Evolutionary conservation across 2,888 invertebrate species (phyloP), one percentile per base, ranked within the genome.

Genomic region (Phasia obesa): DNA sequence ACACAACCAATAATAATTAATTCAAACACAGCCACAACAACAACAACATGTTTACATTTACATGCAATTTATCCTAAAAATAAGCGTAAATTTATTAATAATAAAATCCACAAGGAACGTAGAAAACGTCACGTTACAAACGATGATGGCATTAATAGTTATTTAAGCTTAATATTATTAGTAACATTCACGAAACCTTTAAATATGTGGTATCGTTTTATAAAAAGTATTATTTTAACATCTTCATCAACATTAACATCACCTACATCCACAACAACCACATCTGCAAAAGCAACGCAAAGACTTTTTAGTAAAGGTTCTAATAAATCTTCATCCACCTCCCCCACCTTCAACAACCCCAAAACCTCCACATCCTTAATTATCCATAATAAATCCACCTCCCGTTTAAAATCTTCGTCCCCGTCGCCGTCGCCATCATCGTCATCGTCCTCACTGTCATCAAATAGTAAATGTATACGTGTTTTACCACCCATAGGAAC

Each of bases 401-500:
- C 67, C 59, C 75, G 49, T 49, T 62, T 62, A 53, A 75, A 65
- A 57, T 44, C 75, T 21, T 65, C 76, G 44, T 38, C 75, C 13
- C 42, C 67, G 38, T 7, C 57, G 15, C 27, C 71, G 17, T 25
- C 59, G 25, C 9, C 6, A 35, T 35, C 35, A n/a, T 42, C 44
- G 21, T 35, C 42, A 27, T 53, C 73, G 42, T 19, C 78, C 17
- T 25, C 62, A n/a, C 38, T 69, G 51, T 60, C 81, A 38, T 70
- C 83, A 64, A 87, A 86, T 70, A 89, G 87, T 84, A 87, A 88
- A 85, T 87, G 79, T 79, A 79, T 88, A 85, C 87, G 90, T 78
- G 87, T 89, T 51, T 86, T 91, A 78, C 90, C 91, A 64, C 89
- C 89, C 73, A 85, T 91, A 83, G 88, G 90, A 64, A 87, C 91